Base-by-base conservation (phyloP, 2,113 vertebrate species). In the Neofelis nebulosa region DNA sequence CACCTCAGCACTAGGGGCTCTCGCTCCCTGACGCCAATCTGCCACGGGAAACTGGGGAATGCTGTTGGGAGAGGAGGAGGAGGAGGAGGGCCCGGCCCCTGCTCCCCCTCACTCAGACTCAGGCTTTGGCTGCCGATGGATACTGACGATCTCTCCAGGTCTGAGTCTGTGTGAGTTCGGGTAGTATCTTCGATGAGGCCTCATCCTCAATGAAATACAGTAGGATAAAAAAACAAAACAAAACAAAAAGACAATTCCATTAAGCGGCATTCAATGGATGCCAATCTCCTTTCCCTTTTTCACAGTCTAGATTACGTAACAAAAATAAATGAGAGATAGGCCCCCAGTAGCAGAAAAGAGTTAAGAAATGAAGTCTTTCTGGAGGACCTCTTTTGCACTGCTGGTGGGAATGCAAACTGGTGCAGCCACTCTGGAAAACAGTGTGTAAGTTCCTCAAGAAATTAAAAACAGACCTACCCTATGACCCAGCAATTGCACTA, bases 1-100 rank as follows among this genome's bases (percentile, higher is more conserved):
- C 86, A 95, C 92, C 91, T 95, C 91, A 79, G 94, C 96, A 7
- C 92, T 5, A 66, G 96, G 74, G 93, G 79, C 41, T 55, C 74
- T 66, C 41, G 68, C 57, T 63, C 52, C 50, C 92, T 71, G 97
- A 92, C 69, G 88, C 95, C 94, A 52, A 23, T 7, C 65, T 10
- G 7, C 79, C 19, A 63, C 48, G 86, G 96, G 95, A 78, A 66
- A 29, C 69, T 25, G 92, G 68, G 63, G 82, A 33, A 63, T 25
- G 33, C 90, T 93, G 91, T 50, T 73, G 91, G 92, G 94, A 85
- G 90, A 65, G 5, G 61, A 41, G 61, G 89, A 36, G 61, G 89
- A 36, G 74, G 89, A 36, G 74, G 6, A 55, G 83, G 89, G n/a
- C 3, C 10, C 18, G 11, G 50, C 36, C 31, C 57, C 55, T 33